phyloP scores from a whole-genome alignment of 2,888 invertebrate genomes.

The Caenorhabditis angaria region DNA sequence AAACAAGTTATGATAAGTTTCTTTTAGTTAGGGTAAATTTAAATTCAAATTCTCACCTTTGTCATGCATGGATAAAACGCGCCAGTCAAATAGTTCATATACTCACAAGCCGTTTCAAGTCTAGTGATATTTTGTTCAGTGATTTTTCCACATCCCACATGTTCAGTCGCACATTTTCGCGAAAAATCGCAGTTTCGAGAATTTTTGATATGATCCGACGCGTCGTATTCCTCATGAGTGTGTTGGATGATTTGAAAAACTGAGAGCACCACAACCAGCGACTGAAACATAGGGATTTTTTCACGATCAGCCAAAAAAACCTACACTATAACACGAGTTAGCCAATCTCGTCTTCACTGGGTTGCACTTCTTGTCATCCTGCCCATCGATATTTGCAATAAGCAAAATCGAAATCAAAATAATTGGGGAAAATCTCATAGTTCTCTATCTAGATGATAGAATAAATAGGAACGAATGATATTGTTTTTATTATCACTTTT shows the following conservation, averaged over 20 bases:
- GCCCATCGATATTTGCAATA: too few species aligned
- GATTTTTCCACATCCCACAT: not conserved
- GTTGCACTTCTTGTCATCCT: too few species aligned
- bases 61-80: not conserved
- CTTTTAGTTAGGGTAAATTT: too few species aligned
- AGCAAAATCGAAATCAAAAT: too few species aligned
- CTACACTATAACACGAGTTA: not conserved
- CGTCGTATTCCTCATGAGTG: not conserved
- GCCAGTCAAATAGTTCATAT: constrained; percentile 1
- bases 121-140: not conserved
- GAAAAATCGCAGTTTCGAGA: not conserved
- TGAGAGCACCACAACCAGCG: not conserved
- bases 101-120: not conserved
- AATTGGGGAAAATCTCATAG: too few species aligned
- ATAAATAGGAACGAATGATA: too few species aligned
- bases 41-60: not conserved
- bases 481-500: too few species aligned
- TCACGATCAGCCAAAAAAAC: not conserved
- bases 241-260: not conserved
- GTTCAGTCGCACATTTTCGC: not conserved
- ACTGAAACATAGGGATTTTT: not conserved
- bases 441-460: too few species aligned
- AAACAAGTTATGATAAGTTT: not conserved
- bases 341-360: not conserved
- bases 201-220: not conserved